A percentile compares a stretch with the other conserved stretches of the same genome.
phyloP scores from a whole-genome alignment of 2,888 invertebrate species.

The Andricus curvator region DNA sequence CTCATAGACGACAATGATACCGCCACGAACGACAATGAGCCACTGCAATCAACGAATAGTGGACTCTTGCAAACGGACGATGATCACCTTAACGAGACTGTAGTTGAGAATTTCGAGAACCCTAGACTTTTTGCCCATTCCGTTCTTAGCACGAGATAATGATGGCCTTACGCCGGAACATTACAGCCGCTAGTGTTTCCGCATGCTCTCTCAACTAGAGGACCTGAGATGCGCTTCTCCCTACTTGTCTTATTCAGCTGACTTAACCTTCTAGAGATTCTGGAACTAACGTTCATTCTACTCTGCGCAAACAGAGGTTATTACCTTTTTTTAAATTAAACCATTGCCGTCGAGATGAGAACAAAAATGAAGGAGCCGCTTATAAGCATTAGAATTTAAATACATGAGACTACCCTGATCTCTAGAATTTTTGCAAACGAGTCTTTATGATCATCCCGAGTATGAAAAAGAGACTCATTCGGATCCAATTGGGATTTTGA shows the following conservation, averaged over 20 bases:
- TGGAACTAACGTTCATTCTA: not conserved
- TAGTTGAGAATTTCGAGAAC: constrained; percentile 46
- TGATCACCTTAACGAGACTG: constrained; percentile 51
- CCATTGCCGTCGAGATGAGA: not conserved
- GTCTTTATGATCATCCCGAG: not conserved
- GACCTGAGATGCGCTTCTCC: not conserved
- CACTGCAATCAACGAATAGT: constrained; percentile 20
- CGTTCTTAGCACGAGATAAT: constrained; percentile 48
- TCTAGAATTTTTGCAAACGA: not conserved
- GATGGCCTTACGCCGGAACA: constrained; percentile 49
- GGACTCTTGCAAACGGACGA: constrained; percentile 1
- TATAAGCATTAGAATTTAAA: not conserved
- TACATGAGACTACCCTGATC: not conserved
- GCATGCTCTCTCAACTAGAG: constrained; percentile 30
- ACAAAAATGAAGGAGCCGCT: not conserved
- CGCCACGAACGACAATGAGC: constrained; percentile 5
- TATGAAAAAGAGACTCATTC: not conserved
- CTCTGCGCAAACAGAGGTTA: constrained; percentile 7
- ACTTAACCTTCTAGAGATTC: constrained; percentile 29
- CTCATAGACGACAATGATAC: not conserved
- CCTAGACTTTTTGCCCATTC: constrained; percentile 42
- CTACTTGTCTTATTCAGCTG: constrained; percentile 29
- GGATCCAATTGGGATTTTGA: not conserved
- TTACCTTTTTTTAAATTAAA: constrained; percentile 36
- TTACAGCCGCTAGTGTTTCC: constrained; percentile 46